Evolutionary conservation across 2,113 vertebrate genomes (phyloP).

Genomic region (Tamias sibiricus): DNA sequence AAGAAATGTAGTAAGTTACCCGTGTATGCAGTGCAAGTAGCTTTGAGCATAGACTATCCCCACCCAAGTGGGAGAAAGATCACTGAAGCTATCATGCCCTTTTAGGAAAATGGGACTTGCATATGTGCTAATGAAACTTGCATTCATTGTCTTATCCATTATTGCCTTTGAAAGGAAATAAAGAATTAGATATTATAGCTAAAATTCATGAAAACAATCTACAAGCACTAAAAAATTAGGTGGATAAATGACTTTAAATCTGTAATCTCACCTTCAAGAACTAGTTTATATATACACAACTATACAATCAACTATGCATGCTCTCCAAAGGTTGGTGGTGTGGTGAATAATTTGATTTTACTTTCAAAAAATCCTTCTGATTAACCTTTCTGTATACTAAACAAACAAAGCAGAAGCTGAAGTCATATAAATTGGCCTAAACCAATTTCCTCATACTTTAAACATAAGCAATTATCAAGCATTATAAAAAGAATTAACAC

Average conservation of each 20-base stretch:
- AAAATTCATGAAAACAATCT: constrained; percentile 46
- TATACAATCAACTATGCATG: background rate
- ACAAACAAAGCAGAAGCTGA: background rate
- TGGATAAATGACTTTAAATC: constrained; percentile 1
- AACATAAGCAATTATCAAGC: constrained; percentile 33
- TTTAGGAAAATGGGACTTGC: background rate
- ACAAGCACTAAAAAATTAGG: constrained; percentile 19
- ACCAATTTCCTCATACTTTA: background rate
- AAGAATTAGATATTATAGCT: constrained; percentile 31
- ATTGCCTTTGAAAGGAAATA: constrained; percentile 55
- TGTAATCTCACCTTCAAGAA: constrained; percentile 24
- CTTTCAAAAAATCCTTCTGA: background rate
- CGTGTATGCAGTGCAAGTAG: background rate
- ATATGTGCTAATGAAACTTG: background rate
- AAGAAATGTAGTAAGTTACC: constrained; percentile 46
- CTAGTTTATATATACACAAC: background rate
- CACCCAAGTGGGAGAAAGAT: background rate
- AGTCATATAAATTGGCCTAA: background rate
- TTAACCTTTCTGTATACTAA: constrained; percentile 12
- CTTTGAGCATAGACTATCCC: background rate
- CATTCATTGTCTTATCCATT: constrained; percentile 14
- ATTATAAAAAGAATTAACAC: constrained; percentile 30
- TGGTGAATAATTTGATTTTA: background rate
- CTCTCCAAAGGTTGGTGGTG: background rate
- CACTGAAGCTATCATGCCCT: background rate